phyloP scores from a whole-genome alignment of 2,797 vertebrate species.

The Yasuhikotakia modesta region DNA sequence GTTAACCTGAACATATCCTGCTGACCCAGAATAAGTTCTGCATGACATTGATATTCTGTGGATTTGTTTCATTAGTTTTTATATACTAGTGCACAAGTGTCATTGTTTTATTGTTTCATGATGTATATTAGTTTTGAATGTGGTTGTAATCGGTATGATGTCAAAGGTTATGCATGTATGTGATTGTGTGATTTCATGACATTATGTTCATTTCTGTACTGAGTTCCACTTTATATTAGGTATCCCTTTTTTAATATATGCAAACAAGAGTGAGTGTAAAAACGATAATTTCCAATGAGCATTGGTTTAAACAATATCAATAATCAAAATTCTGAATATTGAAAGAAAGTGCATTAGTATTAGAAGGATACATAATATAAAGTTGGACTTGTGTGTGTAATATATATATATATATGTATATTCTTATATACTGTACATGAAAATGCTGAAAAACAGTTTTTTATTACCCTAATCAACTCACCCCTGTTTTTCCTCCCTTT shows the following conservation, averaged over 20 bases:
- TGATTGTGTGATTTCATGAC: constrained; percentile 3
- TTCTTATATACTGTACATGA: constrained; percentile 19
- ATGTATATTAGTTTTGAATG: constrained; percentile 2
- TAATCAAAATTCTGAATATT: background rate
- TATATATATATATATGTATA: no score
- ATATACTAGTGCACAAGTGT: background rate
- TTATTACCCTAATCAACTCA: constrained; percentile 65
- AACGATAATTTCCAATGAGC: no score
- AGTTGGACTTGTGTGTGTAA: constrained; percentile 1
- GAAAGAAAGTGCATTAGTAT: background rate
- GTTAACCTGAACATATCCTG: background rate
- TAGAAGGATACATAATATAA: constrained; percentile 26
- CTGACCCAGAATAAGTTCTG: background rate
- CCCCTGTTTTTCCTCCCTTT: constrained; percentile 55
- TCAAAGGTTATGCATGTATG: constrained; percentile 2
- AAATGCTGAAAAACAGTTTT: constrained; percentile 45
- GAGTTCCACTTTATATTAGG: constrained; percentile 14
- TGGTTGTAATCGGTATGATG: background rate
- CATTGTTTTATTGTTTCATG: background rate
- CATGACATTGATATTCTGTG: constrained; percentile 14
- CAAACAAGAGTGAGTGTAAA: background rate
- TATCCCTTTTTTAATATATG: constrained; percentile 1
- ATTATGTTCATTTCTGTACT: background rate
- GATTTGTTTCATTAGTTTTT: background rate
- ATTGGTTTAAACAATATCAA: background rate